phyloP scores from a whole-genome alignment of 2,888 invertebrate genomes.

The Orthosia incerta region DNA sequence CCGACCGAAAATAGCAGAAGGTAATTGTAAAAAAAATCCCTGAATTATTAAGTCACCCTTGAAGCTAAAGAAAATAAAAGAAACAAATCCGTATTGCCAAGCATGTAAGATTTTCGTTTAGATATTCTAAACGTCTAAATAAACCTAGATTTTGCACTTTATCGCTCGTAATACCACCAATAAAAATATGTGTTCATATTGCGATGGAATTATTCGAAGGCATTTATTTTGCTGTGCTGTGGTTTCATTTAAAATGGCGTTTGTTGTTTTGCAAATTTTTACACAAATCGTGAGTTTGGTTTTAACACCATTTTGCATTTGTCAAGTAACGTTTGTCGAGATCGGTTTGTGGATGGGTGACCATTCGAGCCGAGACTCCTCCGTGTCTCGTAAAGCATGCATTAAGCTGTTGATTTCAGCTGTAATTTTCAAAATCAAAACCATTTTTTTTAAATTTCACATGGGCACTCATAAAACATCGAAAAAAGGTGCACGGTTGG shows the following conservation, averaged over 20 bases:
- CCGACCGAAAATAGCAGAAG: too few species aligned
- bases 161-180: slow-evolving; percentile 52
- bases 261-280: slow-evolving; percentile 12
- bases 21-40: too few species aligned
- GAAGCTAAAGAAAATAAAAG: slow-evolving; percentile 11
- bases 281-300: not conserved
- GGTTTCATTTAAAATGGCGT: not conserved
- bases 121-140: slow-evolving; percentile 38
- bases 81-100: slow-evolving; percentile 13
- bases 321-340: too few species aligned
- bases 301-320: not conserved
- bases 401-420: too few species aligned
- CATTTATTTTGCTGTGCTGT: slow-evolving; percentile 23
- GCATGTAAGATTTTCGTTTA: slow-evolving; percentile 36
- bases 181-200: slow-evolving; percentile 47
- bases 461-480: too few species aligned
- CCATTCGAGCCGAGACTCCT: too few species aligned
- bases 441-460: too few species aligned
- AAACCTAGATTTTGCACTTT: slow-evolving; percentile 52
- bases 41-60: not conserved
- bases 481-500: too few species aligned
- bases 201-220: slow-evolving; percentile 31
- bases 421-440: too few species aligned
- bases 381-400: too few species aligned
- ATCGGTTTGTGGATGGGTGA: too few species aligned